Evolutionary conservation across 2,797 vertebrate genomes (phyloP).

Genomic region (Rachycentron canadum): DNA sequence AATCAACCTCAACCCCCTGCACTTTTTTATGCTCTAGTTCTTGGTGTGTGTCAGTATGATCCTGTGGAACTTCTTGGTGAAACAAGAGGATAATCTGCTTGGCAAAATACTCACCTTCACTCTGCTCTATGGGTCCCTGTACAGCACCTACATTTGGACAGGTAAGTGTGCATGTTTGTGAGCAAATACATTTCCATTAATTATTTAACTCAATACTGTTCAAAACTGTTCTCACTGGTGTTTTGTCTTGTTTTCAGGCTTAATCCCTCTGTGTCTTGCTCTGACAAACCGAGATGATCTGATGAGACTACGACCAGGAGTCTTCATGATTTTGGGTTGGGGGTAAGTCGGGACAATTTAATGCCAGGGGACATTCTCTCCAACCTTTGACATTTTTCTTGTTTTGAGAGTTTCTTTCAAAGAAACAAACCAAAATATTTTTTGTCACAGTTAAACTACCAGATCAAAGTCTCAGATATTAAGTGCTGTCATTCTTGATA

Average conservation of each 20-base stretch:
- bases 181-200: neutral
- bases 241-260: conserved; percentile 82
- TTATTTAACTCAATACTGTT: neutral
- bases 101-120: conserved; percentile 92
- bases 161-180: conserved; percentile 82
- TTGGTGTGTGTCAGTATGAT: conserved; percentile 95
- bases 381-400: too few relatives aligned
- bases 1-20: neutral
- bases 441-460: too few relatives aligned
- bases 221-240: neutral
- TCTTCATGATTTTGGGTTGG: conserved; percentile 94
- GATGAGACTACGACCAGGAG: conserved; percentile 88
- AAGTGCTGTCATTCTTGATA: neutral
- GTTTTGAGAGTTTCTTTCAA: too few relatives aligned
- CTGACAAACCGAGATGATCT: conserved; percentile 91
- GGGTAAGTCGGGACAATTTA: conserved; percentile 86
- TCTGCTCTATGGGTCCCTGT: conserved; percentile 95
- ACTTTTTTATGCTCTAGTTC: conserved; percentile 81
- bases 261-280: conserved; percentile 93
- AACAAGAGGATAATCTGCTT: conserved; percentile 87
- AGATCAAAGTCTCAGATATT: too few relatives aligned
- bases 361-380: neutral
- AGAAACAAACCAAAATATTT: neutral
- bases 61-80: conserved; percentile 92
- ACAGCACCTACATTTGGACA: conserved; percentile 97